phyloP scores from a whole-genome alignment of 2,113 vertebrate genomes.

The Fulmarus glacialis region DNA sequence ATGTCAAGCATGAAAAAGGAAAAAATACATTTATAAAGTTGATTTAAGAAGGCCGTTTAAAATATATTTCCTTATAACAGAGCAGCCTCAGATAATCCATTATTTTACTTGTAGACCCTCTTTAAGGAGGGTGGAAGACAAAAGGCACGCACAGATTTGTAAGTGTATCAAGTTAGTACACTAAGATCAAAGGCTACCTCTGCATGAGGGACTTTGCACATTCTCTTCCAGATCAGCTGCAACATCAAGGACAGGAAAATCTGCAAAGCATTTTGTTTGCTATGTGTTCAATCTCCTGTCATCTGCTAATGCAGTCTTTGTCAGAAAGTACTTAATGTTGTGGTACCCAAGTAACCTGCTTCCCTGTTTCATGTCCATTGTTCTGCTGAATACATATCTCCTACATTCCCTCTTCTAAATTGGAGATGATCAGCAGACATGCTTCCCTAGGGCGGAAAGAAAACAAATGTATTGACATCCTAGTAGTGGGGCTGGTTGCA shows the following conservation, averaged over 20 bases:
- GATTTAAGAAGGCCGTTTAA: not conserved
- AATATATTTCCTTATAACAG: not conserved
- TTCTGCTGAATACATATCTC: not conserved
- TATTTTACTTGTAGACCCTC: conserved; percentile 35
- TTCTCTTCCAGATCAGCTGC: conserved; percentile 65
- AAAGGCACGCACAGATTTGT: not conserved
- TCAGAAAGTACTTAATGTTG: conserved; percentile 57
- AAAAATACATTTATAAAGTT: conserved; percentile 5
- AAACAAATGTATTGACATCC: not conserved
- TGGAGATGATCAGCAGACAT: not conserved
- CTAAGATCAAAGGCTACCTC: conserved; percentile 57
- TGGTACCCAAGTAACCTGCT: conserved; percentile 33
- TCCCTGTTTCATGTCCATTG: not conserved
- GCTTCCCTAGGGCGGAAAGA: not conserved
- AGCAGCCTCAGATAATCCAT: not conserved
- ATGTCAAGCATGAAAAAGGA: conserved; percentile 23
- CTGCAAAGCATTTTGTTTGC: conserved; percentile 48
- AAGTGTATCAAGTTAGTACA: conserved; percentile 24
- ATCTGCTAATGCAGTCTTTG: conserved; percentile 65
- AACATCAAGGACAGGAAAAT: conserved; percentile 50
- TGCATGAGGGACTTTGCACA: conserved; percentile 56
- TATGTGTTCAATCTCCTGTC: conserved; percentile 53
- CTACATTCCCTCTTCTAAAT: not conserved
- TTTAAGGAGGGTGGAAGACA: not conserved
- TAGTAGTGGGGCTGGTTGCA: not conserved